These are phyloP conservation scores for Mamestra brassicae DNA, from an alignment of 2,888 invertebrate species.

Conservation along the genomic window DNA sequence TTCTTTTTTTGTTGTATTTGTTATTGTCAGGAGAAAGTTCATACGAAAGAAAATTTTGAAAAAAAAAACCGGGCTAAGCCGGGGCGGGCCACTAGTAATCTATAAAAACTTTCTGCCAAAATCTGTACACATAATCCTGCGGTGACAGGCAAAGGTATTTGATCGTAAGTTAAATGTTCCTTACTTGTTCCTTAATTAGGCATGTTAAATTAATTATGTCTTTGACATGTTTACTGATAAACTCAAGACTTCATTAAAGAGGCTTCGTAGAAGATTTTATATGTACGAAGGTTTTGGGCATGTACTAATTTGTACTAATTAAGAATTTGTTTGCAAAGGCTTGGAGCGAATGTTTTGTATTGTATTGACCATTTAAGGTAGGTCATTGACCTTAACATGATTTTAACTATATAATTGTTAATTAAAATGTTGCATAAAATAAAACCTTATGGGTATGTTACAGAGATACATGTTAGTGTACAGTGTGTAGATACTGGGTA, in stretches of 20 bases:
- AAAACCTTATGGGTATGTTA: too few species aligned
- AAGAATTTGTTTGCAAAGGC: conserved; percentile 18
- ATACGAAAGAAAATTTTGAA: too few species aligned
- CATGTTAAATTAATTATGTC: conserved; percentile 42
- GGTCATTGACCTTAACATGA: neutral
- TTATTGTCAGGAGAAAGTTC: too few species aligned
- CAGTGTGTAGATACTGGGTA: too few species aligned
- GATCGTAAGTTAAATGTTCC: conserved; percentile 17
- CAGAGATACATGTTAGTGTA: too few species aligned
- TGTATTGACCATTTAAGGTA: neutral
- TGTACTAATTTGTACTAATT: conserved; percentile 28
- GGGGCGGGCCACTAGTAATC: neutral
- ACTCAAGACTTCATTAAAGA: conserved; percentile 48
- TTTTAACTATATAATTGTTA: too few species aligned
- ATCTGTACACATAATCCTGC: neutral
- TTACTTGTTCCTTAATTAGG: conserved; percentile 37
- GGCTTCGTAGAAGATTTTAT: conserved; percentile 27
- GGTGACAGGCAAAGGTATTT: conserved; percentile 25
- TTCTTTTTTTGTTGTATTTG: too few species aligned
- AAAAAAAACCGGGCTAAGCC: too few species aligned
- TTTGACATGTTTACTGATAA: conserved; percentile 43
- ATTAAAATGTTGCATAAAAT: too few species aligned
- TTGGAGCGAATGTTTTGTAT: neutral
- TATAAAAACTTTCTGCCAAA: neutral
- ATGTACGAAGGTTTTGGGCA: conserved; percentile 20